A percentile compares a stretch with the other conserved stretches of the same genome.
These are phyloP conservation scores for Labroides dimidiatus DNA, from an alignment of 2,797 vertebrate species.

Conservation along the genomic window DNA sequence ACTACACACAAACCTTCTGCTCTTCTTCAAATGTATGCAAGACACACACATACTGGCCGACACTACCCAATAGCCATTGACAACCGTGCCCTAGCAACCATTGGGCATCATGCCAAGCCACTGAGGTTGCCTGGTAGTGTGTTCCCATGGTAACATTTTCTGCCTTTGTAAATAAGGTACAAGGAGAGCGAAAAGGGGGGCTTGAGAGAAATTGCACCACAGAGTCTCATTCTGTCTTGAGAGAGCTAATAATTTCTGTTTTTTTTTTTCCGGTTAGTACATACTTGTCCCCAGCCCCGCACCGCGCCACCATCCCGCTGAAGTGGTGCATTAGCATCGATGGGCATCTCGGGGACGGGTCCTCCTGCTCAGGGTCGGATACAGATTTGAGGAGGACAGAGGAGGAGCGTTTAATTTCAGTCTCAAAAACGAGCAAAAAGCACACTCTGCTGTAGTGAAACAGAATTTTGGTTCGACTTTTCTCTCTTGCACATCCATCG, in stretches of 20 bases:
- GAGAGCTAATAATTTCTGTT: slow-evolving; percentile 70
- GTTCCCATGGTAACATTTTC: slow-evolving; percentile 87
- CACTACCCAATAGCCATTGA: slow-evolving; percentile 82
- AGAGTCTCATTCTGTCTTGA: slow-evolving; percentile 62
- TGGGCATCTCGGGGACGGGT: slow-evolving; percentile 30
- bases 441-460: background rate
- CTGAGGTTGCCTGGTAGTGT: slow-evolving; percentile 83
- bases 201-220: slow-evolving; percentile 65
- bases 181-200: slow-evolving; percentile 54
- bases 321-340: slow-evolving; percentile 44
- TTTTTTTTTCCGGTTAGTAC: slow-evolving; percentile 42
- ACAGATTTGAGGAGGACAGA: slow-evolving; percentile 18
- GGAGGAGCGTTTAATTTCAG: slow-evolving; percentile 19
- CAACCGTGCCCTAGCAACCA: slow-evolving; percentile 87
- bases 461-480: background rate
- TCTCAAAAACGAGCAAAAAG: slow-evolving; percentile 7
- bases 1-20: background rate
- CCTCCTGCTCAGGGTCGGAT: slow-evolving; percentile 13
- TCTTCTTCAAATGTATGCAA: slow-evolving; percentile 8
- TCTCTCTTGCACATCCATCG: background rate
- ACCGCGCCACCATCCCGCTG: slow-evolving; percentile 43
- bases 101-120: slow-evolving; percentile 86
- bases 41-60: slow-evolving; percentile 62
- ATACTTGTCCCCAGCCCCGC: slow-evolving; percentile 46
- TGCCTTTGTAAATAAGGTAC: slow-evolving; percentile 86